These are phyloP conservation scores for Pangasius djambal DNA, from an alignment of 2,797 vertebrate species.

Conservation along the genomic window DNA sequence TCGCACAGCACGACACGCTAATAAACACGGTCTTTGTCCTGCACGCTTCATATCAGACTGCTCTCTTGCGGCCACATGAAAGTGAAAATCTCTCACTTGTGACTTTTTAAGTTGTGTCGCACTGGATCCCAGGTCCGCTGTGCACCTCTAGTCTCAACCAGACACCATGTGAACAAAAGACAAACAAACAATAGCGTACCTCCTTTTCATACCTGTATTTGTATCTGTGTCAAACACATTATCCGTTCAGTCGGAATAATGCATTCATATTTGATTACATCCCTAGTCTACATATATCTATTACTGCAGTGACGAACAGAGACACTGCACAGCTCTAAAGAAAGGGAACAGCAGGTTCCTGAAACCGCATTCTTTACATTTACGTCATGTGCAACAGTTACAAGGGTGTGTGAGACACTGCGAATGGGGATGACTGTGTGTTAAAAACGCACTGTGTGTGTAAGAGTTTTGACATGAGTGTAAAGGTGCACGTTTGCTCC, in stretches of 20 bases:
- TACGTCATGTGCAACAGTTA: slow-evolving; percentile 31
- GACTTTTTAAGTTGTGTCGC: not conserved
- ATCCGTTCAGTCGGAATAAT: not conserved
- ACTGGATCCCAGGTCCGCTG: not conserved
- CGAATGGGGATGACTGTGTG: slow-evolving; percentile 19
- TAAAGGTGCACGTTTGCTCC: slow-evolving; percentile 9
- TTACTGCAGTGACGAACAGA: not conserved
- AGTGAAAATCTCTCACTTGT: not conserved
- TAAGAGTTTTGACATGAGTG: slow-evolving; percentile 12
- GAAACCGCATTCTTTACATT: slow-evolving; percentile 41
- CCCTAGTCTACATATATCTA: not conserved
- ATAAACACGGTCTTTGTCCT: not conserved
- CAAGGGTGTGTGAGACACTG: slow-evolving; percentile 14
- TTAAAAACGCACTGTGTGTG: slow-evolving; percentile 14
- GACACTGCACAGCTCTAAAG: not conserved
- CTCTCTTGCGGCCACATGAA: not conserved
- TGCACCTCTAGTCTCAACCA: not conserved
- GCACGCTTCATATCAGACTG: not conserved
- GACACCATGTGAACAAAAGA: not conserved
- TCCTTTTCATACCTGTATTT: not conserved
- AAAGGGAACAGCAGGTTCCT: slow-evolving; percentile 11
- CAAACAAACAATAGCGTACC: not conserved
- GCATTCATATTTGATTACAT: not conserved
- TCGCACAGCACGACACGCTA: not conserved
- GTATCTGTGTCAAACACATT: not conserved